Percentiles rank a stretch among this genome's conserved stretches.
These are phyloP conservation scores for Atethmia centrago DNA, from an alignment of 2,888 invertebrate genomes.

Conservation along the genomic window DNA sequence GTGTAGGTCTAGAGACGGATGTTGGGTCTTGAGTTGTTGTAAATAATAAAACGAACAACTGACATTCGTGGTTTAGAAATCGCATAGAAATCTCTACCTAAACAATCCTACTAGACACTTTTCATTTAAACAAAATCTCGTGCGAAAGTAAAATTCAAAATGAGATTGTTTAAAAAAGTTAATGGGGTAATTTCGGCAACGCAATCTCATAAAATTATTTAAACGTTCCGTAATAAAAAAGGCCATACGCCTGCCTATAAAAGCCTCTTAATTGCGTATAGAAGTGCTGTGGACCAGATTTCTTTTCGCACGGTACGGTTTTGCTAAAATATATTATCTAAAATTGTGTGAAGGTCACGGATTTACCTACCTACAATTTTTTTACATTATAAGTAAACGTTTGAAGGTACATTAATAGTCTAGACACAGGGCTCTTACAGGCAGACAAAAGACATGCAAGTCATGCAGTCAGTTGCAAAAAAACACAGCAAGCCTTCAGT, in stretches of 20 bases:
- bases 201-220: slow-evolving; percentile 89
- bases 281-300: slow-evolving; percentile 62
- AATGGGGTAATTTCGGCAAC: slow-evolving; percentile 84
- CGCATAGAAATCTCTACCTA: neutral
- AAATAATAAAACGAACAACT: neutral
- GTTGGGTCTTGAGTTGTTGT: no score
- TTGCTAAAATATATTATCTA: slow-evolving; percentile 35
- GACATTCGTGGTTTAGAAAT: neutral
- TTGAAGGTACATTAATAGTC: slow-evolving; percentile 1
- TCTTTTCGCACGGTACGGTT: slow-evolving; percentile 57
- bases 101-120: slow-evolving; percentile 30
- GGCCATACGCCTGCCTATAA: slow-evolving; percentile 84
- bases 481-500: neutral
- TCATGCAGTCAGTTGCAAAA: slow-evolving; percentile 1
- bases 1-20: no score
- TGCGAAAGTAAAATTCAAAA: slow-evolving; percentile 74
- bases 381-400: neutral
- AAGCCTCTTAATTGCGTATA: slow-evolving; percentile 83
- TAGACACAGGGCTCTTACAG: slow-evolving; percentile 8
- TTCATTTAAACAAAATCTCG: slow-evolving; percentile 67
- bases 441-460: slow-evolving; percentile 6
- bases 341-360: slow-evolving; percentile 14
- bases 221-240: slow-evolving; percentile 86
- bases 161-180: slow-evolving; percentile 82
- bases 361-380: neutral